phyloP scores from a whole-genome alignment of 2,113 vertebrate species.

The Dasyornis broadbenti region DNA sequence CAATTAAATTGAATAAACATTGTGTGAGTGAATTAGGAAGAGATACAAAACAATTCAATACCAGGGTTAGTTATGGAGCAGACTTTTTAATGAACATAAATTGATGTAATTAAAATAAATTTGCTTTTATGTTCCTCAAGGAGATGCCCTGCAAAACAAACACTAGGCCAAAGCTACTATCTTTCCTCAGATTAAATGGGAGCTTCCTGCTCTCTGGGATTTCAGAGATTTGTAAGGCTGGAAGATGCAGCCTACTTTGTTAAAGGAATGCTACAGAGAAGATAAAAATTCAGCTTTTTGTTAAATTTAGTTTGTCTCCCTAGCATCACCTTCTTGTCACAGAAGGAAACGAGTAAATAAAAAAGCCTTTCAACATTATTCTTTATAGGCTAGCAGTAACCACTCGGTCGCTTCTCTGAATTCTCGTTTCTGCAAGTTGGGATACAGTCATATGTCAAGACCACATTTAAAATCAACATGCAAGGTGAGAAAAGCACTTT shows the following conservation, averaged over 20 bases:
- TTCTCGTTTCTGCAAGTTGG: background rate
- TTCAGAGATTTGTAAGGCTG: background rate
- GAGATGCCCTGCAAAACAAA: background rate
- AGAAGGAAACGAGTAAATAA: background rate
- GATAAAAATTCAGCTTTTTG: background rate
- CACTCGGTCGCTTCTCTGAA: background rate
- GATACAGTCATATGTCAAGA: background rate
- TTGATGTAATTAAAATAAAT: slow-evolving; percentile 42
- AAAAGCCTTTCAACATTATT: background rate
- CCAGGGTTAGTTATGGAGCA: background rate
- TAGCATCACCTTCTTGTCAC: background rate
- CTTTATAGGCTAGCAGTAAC: background rate
- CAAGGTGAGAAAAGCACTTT: background rate
- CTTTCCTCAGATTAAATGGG: background rate
- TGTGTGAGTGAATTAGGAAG: slow-evolving; percentile 28
- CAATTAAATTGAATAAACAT: slow-evolving; percentile 57
- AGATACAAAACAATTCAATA: slow-evolving; percentile 45
- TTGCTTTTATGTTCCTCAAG: background rate
- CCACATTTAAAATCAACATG: background rate
- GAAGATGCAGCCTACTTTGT: background rate
- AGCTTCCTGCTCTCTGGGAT: background rate
- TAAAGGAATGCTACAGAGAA: background rate
- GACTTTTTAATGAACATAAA: slow-evolving; percentile 40
- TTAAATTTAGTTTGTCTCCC: background rate
- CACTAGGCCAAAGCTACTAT: background rate